Conservation (phyloP, 2,888 invertebrate genomes). For the Podotricha telesiphe region DNA sequence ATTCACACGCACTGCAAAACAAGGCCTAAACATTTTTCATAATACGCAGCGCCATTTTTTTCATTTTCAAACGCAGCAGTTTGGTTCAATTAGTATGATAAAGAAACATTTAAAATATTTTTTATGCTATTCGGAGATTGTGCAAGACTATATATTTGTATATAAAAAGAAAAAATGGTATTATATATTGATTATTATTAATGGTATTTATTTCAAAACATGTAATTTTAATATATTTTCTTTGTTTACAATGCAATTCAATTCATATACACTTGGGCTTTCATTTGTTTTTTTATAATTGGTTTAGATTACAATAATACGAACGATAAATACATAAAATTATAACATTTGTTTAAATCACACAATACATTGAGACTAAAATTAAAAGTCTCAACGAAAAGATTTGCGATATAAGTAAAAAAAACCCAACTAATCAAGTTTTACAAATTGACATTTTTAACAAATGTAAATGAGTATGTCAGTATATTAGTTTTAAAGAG, state of each 20-base stretch:
- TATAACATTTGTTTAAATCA: no score
- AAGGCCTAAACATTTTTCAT: conserved; percentile 41
- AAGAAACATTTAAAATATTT: conserved; percentile 21
- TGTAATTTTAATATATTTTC: neutral
- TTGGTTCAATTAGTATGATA: conserved; percentile 10
- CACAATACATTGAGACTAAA: no score
- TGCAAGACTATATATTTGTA: neutral
- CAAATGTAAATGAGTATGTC: neutral
- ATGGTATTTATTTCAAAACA: no score
- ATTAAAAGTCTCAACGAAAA: no score
- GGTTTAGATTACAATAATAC: no score
- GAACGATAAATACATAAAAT: no score
- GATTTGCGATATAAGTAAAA: no score
- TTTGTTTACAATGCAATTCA: neutral
- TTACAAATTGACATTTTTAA: neutral
- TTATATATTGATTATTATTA: neutral
- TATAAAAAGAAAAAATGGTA: neutral
- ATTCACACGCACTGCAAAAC: conserved; percentile 74
- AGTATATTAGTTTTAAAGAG: neutral
- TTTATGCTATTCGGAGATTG: neutral
- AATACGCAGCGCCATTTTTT: conserved; percentile 44
- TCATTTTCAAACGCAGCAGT: conserved; percentile 21
- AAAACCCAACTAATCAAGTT: neutral
- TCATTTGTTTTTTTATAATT: no score
- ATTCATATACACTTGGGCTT: no score